A percentile compares a stretch with the other conserved stretches of the same genome.
These are phyloP conservation scores for Melanostoma mellinum DNA, from an alignment of 2,888 invertebrate species.

Conservation along the genomic window DNA sequence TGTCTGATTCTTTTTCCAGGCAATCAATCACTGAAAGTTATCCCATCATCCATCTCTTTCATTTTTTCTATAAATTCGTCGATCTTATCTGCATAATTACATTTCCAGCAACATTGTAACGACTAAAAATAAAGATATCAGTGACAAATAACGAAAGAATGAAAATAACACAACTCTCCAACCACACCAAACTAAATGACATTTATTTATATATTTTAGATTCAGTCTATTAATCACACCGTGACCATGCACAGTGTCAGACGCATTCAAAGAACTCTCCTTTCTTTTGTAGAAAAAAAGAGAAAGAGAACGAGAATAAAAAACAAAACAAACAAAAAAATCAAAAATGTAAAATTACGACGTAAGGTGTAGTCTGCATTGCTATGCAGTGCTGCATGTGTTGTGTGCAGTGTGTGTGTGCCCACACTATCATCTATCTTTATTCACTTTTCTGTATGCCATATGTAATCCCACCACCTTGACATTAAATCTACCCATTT, in stretches of 20 bases:
- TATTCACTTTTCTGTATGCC: conserved; percentile 67
- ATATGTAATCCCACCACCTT: conserved; percentile 76
- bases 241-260: conserved; percentile 63
- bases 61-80: conserved; percentile 29
- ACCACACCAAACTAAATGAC: conserved; percentile 52
- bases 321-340: not conserved
- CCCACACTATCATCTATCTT: conserved; percentile 71
- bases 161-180: conserved; percentile 21
- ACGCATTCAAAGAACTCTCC: conserved; percentile 45
- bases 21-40: conserved; percentile 64
- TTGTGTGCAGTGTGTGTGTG: conserved; percentile 14
- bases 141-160: conserved; percentile 37
- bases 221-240: conserved; percentile 71
- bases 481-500: conserved; percentile 77
- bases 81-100: conserved; percentile 61
- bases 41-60: conserved; percentile 49
- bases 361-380: conserved; percentile 38
- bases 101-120: conserved; percentile 10
- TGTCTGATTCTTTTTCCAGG: not conserved
- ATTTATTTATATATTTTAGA: conserved; percentile 70
- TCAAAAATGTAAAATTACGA: conserved; percentile 46
- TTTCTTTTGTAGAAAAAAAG: not conserved
- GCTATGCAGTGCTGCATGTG: not conserved
- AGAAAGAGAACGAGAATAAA: not conserved
- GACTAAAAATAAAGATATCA: conserved; percentile 11